Evolutionary conservation across 1,140 invertebrate genomes (phyloP).

Genomic region (Zaprionus vittiger): DNA sequence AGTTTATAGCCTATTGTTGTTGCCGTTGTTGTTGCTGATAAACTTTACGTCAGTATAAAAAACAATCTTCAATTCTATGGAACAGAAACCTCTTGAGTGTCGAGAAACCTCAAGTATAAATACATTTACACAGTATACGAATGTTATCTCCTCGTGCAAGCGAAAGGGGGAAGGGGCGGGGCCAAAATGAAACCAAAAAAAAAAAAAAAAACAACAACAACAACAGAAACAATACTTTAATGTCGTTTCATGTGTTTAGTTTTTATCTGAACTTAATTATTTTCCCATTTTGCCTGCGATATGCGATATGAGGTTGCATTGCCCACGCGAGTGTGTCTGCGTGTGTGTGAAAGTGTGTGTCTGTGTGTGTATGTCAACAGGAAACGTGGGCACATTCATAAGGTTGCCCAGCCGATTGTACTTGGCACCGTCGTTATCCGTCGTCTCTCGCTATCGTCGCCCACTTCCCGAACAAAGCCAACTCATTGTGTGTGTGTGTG

Average conservation of each 20-base stretch:
- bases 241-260: constrained; percentile 13
- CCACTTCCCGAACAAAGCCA: constrained; percentile 72
- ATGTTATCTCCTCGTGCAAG: constrained; percentile 25
- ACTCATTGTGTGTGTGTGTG: constrained; percentile 51
- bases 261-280: constrained; percentile 55
- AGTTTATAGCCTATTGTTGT: constrained; percentile 60
- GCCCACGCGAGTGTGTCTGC: neutral
- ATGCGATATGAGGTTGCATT: constrained; percentile 17
- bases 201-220: neutral
- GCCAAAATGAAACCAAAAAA: neutral
- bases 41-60: constrained; percentile 47
- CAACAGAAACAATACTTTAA: neutral
- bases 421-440: constrained; percentile 55
- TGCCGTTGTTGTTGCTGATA: constrained; percentile 45
- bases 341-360: constrained; percentile 15
- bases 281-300: constrained; percentile 44
- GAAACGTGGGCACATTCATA: constrained; percentile 67
- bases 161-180: neutral
- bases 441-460: constrained; percentile 55
- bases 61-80: constrained; percentile 39
- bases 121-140: neutral
- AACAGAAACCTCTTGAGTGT: constrained; percentile 35
- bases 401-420: constrained; percentile 53
- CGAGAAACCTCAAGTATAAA: constrained; percentile 49
- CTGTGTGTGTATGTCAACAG: constrained; percentile 58